phyloP scores from a whole-genome alignment of 2,888 invertebrate species.

The Cheilosia scutellata region DNA sequence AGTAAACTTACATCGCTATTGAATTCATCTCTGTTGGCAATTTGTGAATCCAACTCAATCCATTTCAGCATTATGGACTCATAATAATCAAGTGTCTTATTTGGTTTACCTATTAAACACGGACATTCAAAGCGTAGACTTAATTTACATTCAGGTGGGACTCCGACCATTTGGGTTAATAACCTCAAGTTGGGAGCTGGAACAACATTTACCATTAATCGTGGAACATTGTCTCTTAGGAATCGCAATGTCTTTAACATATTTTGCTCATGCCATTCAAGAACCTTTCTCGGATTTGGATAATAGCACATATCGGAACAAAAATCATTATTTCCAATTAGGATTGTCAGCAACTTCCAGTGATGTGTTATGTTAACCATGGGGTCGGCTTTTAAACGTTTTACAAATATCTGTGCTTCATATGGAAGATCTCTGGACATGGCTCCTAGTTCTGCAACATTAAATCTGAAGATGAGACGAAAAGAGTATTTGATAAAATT shows the following conservation, averaged over 20 bases:
- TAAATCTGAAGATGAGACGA: slow-evolving; percentile 82
- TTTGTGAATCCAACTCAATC: slow-evolving; percentile 85
- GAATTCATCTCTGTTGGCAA: slow-evolving; percentile 84
- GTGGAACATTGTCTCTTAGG: slow-evolving; percentile 86
- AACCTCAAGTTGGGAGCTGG: slow-evolving; percentile 85
- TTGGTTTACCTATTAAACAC: slow-evolving; percentile 85
- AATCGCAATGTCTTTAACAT: slow-evolving; percentile 84
- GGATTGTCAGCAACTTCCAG: slow-evolving; percentile 87
- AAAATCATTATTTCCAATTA: slow-evolving; percentile 88
- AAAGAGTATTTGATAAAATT: too few species aligned
- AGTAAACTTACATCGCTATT: slow-evolving; percentile 79
- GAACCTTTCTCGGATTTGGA: slow-evolving; percentile 82
- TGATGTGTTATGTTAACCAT: slow-evolving; percentile 85
- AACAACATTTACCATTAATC: slow-evolving; percentile 86
- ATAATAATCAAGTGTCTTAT: slow-evolving; percentile 80
- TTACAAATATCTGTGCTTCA: slow-evolving; percentile 86
- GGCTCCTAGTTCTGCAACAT: slow-evolving; percentile 87
- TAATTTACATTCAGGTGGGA: slow-evolving; percentile 83
- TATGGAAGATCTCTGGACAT: slow-evolving; percentile 86
- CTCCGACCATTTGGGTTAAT: slow-evolving; percentile 82
- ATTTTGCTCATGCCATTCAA: slow-evolving; percentile 85
- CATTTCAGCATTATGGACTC: slow-evolving; percentile 85
- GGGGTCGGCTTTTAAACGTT: slow-evolving; percentile 85
- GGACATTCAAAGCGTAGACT: slow-evolving; percentile 85
- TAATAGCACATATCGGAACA: slow-evolving; percentile 86